Evolutionary conservation across 2,113 vertebrate genomes (phyloP), one percentile per base, ranked within the genome.

Genomic region (Lonchura striata): DNA sequence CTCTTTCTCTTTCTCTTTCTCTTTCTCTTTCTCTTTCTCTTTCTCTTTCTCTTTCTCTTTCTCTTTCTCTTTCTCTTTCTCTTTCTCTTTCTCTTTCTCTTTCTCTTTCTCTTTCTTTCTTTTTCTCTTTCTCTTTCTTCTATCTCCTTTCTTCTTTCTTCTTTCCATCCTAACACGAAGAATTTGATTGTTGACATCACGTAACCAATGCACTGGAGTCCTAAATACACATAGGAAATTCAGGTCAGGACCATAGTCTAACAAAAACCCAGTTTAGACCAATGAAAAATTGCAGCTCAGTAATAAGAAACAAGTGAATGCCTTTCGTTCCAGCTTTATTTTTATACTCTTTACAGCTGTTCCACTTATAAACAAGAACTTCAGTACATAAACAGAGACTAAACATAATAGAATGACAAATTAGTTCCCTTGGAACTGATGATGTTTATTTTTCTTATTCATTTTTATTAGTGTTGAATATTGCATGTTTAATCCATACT

Each of bases 361-460:
- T 94, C 37, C 25, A 70, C 33, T 66, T 92, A 78, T 97, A 95
- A 96, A 94, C 83, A 96, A 95, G 95, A 90, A 93, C 74, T 94
- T 90, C 69, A 86, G 71, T 78, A 41, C 70, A 94, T 96, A 95
- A 96, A 95, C 77, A 94, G 44, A 91, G 61, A 60, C 44, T 90
- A 88, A 70, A 28, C 27, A 60, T 84, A 96, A 86, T 50, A 81
- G 53, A 90, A 88, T 5, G 13, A 88, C 53, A 95, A 95, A 92
- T 90, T 84, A 89, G 41, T 88, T 86, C 72, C 33, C 66, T 85
- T 44, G 54, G 70, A 93, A 94, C 50, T 68, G 50, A 82, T 56
- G 56, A 79, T 68, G 47, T 92, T 96, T 95, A 76, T 69, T 90
- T 95, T 95, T 91, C 47, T 74, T 88, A 44, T 64, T 95, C 13